phyloP scores from a whole-genome alignment of 2,888 invertebrate species.

The Chrysolina americana region DNA sequence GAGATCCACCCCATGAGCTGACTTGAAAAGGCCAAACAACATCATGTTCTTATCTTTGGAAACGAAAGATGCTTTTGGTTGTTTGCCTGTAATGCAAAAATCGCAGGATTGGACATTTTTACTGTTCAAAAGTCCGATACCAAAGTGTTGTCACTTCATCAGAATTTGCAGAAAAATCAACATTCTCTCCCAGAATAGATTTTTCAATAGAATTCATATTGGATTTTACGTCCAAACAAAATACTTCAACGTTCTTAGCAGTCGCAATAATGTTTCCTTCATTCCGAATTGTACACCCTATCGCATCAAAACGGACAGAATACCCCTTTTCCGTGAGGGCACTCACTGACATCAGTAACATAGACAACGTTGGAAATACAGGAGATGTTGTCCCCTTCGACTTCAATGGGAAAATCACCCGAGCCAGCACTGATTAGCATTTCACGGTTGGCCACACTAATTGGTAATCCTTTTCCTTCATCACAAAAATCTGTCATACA shows the following conservation, averaged over 20 bases:
- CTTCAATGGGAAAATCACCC: background rate
- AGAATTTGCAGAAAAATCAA: no score
- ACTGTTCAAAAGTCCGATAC: no score
- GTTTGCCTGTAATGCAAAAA: no score
- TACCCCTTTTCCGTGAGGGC: background rate
- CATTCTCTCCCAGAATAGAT: no score
- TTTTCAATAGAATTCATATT: no score
- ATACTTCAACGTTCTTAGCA: conserved; percentile 8
- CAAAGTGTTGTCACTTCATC: no score
- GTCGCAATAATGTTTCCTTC: background rate
- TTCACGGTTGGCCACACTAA: background rate
- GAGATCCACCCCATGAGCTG: no score
- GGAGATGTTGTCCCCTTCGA: background rate
- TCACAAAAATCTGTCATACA: background rate
- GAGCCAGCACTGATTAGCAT: background rate
- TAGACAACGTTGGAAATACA: background rate
- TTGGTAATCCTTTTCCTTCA: background rate
- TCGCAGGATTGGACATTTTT: no score
- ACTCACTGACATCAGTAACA: background rate
- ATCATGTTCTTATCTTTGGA: no score
- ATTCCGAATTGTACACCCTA: background rate
- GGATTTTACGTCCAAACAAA: conserved; percentile 1
- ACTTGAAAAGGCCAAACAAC: no score
- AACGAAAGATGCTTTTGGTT: no score
- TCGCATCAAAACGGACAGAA: background rate